A percentile compares a stretch with the other conserved stretches of the same genome.
Conservation (phyloP, 2,888 invertebrate genomes). For the Eilema caniola region DNA sequence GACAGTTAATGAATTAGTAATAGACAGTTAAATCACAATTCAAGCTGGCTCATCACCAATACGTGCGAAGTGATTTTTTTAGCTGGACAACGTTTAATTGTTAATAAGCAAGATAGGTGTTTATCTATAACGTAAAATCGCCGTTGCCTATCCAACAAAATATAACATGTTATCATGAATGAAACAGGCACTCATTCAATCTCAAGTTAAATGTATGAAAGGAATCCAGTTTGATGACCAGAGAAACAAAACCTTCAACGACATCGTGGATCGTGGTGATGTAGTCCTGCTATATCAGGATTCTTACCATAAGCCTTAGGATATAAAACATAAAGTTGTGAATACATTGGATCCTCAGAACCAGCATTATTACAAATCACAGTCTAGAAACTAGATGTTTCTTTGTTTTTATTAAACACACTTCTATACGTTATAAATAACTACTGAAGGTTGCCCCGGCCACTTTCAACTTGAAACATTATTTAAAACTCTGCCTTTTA, state of each 20-base stretch:
- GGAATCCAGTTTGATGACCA: conserved; percentile 73
- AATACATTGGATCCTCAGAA: conserved; percentile 12
- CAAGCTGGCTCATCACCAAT: neutral
- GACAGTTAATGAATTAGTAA: neutral
- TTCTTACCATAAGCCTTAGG: conserved; percentile 44
- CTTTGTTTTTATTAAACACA: conserved; percentile 45
- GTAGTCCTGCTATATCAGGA: conserved; percentile 33
- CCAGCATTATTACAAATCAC: conserved; percentile 43
- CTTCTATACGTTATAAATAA: conserved; percentile 34
- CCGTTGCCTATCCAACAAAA: conserved; percentile 48
- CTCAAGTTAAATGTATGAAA: conserved; percentile 64
- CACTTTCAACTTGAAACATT: conserved; percentile 33
- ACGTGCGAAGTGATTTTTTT: neutral
- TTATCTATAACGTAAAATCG: conserved; percentile 36
- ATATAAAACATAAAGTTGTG: conserved; percentile 35
- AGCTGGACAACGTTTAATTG: neutral
- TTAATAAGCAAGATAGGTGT: neutral
- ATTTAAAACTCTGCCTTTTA: conserved; percentile 25
- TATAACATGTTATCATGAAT: conserved; percentile 63
- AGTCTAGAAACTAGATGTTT: conserved; percentile 46
- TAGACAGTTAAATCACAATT: neutral
- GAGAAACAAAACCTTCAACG: conserved; percentile 63
- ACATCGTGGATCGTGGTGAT: conserved; percentile 49
- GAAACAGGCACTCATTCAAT: conserved; percentile 68
- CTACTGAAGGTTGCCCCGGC: conserved; percentile 32